Evolutionary conservation across 2,113 vertebrate species (phyloP).

Genomic region (Mohoua ochrocephala): DNA sequence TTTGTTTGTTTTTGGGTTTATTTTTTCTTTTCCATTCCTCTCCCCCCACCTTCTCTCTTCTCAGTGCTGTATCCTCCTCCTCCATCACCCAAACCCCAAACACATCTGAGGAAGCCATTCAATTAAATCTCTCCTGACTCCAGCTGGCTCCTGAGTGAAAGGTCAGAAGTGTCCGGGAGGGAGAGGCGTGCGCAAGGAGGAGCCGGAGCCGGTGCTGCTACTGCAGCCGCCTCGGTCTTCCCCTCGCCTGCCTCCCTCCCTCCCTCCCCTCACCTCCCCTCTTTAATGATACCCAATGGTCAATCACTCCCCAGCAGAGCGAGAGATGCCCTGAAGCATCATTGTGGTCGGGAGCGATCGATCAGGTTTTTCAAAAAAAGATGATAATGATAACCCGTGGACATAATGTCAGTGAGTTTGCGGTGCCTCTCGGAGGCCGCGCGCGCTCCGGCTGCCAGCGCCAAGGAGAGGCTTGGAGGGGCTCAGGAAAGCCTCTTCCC

Average conservation of each 20-base stretch:
- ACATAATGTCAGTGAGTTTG: constrained; percentile 83
- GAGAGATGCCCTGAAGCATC: constrained; percentile 87
- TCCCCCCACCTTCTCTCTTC: neutral
- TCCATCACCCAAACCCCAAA: constrained; percentile 81
- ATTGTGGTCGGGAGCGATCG: constrained; percentile 83
- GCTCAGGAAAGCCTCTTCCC: constrained; percentile 35
- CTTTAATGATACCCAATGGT: constrained; percentile 93
- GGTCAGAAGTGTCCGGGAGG: constrained; percentile 89
- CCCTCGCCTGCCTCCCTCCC: neutral
- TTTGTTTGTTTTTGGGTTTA: no score
- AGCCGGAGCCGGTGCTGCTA: neutral
- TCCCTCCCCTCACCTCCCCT: neutral
- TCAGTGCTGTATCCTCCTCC: constrained; percentile 37
- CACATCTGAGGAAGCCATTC: constrained; percentile 90
- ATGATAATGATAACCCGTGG: constrained; percentile 94
- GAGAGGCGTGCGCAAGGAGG: constrained; percentile 65
- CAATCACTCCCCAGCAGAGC: constrained; percentile 88
- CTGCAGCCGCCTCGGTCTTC: neutral
- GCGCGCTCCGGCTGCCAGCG: neutral
- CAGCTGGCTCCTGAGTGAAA: constrained; percentile 95
- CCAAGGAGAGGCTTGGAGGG: constrained; percentile 53
- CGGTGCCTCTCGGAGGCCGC: constrained; percentile 73
- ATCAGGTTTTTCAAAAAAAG: constrained; percentile 76
- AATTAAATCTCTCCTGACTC: constrained; percentile 93
- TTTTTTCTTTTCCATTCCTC: neutral